Evolutionary conservation across 1,140 invertebrate species (phyloP).

Genomic region (Plutomurus gul): DNA sequence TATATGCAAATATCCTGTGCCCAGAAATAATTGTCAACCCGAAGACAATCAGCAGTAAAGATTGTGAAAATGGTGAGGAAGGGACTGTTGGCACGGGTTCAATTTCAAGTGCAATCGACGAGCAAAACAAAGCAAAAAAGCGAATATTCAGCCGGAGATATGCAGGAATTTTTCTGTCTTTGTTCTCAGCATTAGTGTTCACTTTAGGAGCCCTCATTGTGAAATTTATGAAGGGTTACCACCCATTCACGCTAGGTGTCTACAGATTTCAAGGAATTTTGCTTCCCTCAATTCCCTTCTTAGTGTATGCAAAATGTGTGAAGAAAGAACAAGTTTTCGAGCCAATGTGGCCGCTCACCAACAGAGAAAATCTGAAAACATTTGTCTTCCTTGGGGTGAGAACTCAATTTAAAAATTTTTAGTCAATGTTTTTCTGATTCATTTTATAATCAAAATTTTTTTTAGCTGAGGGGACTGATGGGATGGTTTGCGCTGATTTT

Average conservation of each 20-base stretch:
- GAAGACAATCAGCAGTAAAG: background rate
- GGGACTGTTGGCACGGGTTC: background rate
- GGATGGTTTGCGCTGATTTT: slow-evolving; percentile 28
- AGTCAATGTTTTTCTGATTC: background rate
- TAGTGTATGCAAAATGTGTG: slow-evolving; percentile 9
- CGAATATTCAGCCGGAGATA: background rate
- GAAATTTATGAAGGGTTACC: slow-evolving; percentile 31
- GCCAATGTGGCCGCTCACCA: slow-evolving; percentile 37
- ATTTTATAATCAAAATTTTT: slow-evolving; percentile 13
- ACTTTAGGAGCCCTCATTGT: background rate
- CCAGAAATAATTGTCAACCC: background rate
- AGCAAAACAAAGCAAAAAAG: background rate
- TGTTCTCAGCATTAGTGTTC: slow-evolving; percentile 14
- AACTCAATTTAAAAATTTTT: background rate
- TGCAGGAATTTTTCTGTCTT: slow-evolving; percentile 16
- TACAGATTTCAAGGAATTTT: slow-evolving; percentile 45
- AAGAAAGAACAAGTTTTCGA: slow-evolving; percentile 37
- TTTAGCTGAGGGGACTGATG: background rate
- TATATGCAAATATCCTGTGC: background rate
- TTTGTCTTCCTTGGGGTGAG: slow-evolving; percentile 7
- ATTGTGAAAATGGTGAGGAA: background rate
- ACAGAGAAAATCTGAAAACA: slow-evolving; percentile 5
- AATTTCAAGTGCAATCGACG: background rate
- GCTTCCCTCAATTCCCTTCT: slow-evolving; percentile 26
- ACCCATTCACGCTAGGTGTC: slow-evolving; percentile 13